Percentiles rank a stretch among this genome's conserved stretches.
These are phyloP conservation scores for Euplexia lucipara DNA, from an alignment of 2,888 invertebrate genomes.

Conservation along the genomic window DNA sequence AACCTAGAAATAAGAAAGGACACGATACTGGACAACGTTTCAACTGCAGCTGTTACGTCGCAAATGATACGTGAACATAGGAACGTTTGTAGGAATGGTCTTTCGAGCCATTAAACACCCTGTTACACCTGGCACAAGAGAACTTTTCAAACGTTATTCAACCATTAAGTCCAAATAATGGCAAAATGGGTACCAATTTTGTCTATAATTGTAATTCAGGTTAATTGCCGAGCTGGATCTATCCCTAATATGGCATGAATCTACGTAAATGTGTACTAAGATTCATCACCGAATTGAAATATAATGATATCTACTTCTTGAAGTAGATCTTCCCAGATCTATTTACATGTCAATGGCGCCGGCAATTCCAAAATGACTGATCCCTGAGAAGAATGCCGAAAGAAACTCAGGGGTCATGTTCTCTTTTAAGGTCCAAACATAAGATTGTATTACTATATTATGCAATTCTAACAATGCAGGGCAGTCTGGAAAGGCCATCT, in stretches of 20 bases:
- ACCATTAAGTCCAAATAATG: not conserved
- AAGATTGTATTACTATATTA: too few relatives aligned
- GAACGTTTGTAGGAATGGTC: slow-evolving; percentile 13
- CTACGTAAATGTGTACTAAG: too few relatives aligned
- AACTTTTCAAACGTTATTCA: not conserved
- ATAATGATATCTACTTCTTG: too few relatives aligned
- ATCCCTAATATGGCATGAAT: not conserved
- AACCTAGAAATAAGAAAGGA: not conserved
- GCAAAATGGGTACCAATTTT: not conserved
- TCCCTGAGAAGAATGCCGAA: too few relatives aligned
- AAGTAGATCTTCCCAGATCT: too few relatives aligned
- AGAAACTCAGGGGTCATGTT: too few relatives aligned
- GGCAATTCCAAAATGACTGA: too few relatives aligned
- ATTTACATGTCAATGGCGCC: too few relatives aligned
- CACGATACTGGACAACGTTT: not conserved
- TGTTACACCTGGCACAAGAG: not conserved
- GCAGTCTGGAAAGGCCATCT: too few relatives aligned
- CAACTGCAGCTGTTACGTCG: not conserved
- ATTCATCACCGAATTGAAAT: too few relatives aligned
- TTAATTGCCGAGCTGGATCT: not conserved
- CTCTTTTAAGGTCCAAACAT: too few relatives aligned
- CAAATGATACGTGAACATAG: slow-evolving; percentile 24
- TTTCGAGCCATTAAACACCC: slow-evolving; percentile 11
- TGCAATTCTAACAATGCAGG: too few relatives aligned
- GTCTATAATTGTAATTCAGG: not conserved